Percentiles rank a stretch among this genome's conserved stretches.
Evolutionary conservation across 2,888 invertebrate genomes (phyloP).

Genomic region (Eilema griseolum): DNA sequence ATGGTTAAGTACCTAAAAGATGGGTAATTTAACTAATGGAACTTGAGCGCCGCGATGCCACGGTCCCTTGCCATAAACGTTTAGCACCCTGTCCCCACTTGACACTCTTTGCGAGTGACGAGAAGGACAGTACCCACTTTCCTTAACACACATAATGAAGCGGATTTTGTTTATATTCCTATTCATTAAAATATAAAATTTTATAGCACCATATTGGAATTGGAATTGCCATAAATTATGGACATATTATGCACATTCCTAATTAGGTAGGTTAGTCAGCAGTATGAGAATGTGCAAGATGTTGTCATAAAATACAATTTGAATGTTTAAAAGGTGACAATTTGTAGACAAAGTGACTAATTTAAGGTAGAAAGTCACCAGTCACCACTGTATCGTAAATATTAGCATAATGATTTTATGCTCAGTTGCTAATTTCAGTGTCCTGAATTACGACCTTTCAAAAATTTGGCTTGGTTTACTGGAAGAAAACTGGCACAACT

Average conservation of each 20-base stretch:
- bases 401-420: conserved; percentile 42
- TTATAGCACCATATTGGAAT: conserved; percentile 19
- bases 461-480: conserved; percentile 5
- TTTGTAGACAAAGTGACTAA: conserved; percentile 29
- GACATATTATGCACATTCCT: background rate
- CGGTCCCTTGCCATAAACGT: conserved; percentile 1
- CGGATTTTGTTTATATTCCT: background rate
- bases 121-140: conserved; percentile 14
- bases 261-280: conserved; percentile 19
- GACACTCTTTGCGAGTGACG: conserved; percentile 5
- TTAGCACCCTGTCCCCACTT: background rate
- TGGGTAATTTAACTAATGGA: conserved; percentile 21
- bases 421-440: conserved; percentile 35
- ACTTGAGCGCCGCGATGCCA: background rate
- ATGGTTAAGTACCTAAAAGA: conserved; percentile 8
- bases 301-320: conserved; percentile 30
- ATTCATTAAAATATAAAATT: conserved; percentile 16
- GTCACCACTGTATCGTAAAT: conserved; percentile 27
- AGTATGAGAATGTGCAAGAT: conserved; percentile 25
- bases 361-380: conserved; percentile 41
- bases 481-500: background rate
- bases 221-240: background rate
- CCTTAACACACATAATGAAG: conserved; percentile 12
- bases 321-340: conserved; percentile 29
- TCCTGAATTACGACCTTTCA: conserved; percentile 17